Conservation (phyloP, 92 coral and sea anemone species). For the Umimayanthus kanabou region DNA sequence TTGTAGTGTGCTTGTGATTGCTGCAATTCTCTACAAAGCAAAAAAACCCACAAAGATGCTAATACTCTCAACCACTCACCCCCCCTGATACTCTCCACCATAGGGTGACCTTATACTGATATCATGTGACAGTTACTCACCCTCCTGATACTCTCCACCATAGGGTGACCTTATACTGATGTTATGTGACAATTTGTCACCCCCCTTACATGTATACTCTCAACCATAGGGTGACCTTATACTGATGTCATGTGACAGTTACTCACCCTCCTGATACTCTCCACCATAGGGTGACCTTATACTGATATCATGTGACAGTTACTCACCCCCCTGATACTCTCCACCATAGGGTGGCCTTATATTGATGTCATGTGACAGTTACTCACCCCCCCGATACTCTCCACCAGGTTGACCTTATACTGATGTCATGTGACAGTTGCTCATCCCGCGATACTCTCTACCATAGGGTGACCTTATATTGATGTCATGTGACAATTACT, state of each 20-base stretch:
- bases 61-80: neutral
- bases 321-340: conserved; percentile 62
- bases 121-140: conserved; percentile 25
- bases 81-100: conserved; percentile 82
- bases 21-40: conserved; percentile 82
- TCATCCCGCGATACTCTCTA: conserved; percentile 65
- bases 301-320: conserved; percentile 16
- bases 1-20: conserved; percentile 94
- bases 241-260: neutral
- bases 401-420: neutral
- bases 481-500: too few relatives aligned
- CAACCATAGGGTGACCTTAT: conserved; percentile 87
- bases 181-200: conserved; percentile 3
- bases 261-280: conserved; percentile 39
- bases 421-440: neutral
- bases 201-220: conserved; percentile 74
- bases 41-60: neutral
- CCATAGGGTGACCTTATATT: conserved; percentile 89
- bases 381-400: conserved; percentile 37
- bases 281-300: neutral
- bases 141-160: conserved; percentile 12
- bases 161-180: neutral
- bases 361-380: neutral
- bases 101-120: conserved; percentile 71
- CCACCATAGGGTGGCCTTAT: conserved; percentile 86